Conservation (phyloP, 2,797 vertebrate genomes). For the Spea hammondii region DNA sequence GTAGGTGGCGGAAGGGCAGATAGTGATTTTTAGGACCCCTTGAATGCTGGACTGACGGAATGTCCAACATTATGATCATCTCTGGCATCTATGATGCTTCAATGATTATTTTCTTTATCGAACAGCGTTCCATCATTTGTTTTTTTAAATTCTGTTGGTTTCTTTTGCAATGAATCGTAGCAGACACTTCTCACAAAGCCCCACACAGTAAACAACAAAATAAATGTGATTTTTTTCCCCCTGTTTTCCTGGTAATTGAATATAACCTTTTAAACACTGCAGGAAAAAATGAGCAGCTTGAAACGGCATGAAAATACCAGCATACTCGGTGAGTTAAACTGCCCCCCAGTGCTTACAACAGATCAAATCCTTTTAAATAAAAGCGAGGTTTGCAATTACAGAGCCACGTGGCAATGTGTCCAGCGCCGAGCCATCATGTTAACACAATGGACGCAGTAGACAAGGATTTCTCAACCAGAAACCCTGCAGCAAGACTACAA, state of each 20-base stretch:
- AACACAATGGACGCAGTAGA: too few species aligned
- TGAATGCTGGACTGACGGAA: too few species aligned
- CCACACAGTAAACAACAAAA: neutral
- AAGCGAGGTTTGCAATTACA: slow-evolving; percentile 12
- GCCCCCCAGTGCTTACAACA: slow-evolving; percentile 15
- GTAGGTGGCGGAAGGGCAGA: too few species aligned
- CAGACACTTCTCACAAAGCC: neutral
- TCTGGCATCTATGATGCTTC: too few species aligned
- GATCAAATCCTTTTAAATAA: slow-evolving; percentile 9
- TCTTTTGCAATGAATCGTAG: neutral
- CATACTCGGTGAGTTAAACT: slow-evolving; percentile 1
- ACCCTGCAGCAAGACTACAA: neutral
- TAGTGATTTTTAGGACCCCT: too few species aligned
- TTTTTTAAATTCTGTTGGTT: neutral
- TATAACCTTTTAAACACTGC: slow-evolving; percentile 5
- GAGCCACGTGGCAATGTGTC: neutral
- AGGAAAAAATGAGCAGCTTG: slow-evolving; percentile 21
- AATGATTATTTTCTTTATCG: too few species aligned
- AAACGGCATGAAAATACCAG: neutral
- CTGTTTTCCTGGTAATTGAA: slow-evolving; percentile 8
- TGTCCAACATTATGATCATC: too few species aligned
- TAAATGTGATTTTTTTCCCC: neutral
- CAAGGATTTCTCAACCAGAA: neutral
- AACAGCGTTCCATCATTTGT: too few species aligned
- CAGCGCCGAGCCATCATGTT: neutral